A percentile compares a stretch with the other conserved stretches of the same genome.
phyloP scores from a whole-genome alignment of 2,797 vertebrate species.

The Gallinago stenura region DNA sequence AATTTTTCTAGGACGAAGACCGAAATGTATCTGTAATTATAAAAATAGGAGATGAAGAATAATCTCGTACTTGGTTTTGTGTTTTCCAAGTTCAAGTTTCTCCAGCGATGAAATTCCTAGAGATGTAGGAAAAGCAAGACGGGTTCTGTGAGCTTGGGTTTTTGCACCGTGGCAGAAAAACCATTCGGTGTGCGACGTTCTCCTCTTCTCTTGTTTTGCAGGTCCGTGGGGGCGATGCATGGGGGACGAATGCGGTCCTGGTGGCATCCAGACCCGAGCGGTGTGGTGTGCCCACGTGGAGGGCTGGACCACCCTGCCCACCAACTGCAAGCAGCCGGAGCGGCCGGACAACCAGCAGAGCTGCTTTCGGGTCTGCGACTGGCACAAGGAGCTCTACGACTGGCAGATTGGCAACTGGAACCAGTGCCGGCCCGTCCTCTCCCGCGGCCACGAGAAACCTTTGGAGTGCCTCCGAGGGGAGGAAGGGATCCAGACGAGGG shows the following conservation, averaged over 20 bases:
- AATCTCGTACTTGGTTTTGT: background rate
- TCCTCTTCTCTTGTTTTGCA: slow-evolving; percentile 67
- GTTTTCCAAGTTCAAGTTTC: background rate
- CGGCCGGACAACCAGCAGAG: slow-evolving; percentile 93
- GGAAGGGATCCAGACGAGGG: slow-evolving; percentile 93
- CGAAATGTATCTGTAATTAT: slow-evolving; percentile 23
- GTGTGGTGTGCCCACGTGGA: slow-evolving; percentile 97
- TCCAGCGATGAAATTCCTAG: background rate
- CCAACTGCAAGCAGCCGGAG: slow-evolving; percentile 90
- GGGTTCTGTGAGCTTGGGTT: background rate
- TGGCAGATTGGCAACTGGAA: slow-evolving; percentile 93
- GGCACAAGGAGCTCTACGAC: slow-evolving; percentile 95
- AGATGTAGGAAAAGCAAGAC: background rate
- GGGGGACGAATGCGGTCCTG: slow-evolving; percentile 96
- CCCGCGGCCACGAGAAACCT: slow-evolving; percentile 81
- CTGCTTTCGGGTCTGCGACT: slow-evolving; percentile 96
- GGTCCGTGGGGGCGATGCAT: slow-evolving; percentile 98
- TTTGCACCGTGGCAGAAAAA: background rate
- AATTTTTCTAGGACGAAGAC: background rate
- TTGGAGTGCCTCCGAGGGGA: slow-evolving; percentile 87
- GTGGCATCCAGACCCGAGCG: slow-evolving; percentile 93
- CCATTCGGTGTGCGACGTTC: background rate
- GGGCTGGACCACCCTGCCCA: slow-evolving; percentile 94
- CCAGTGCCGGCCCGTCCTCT: slow-evolving; percentile 87
- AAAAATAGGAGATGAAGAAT: background rate